Percentiles rank a stretch among this genome's conserved stretches.
phyloP scores from a whole-genome alignment of 2,113 vertebrate species.

The Oenanthe melanoleuca region DNA sequence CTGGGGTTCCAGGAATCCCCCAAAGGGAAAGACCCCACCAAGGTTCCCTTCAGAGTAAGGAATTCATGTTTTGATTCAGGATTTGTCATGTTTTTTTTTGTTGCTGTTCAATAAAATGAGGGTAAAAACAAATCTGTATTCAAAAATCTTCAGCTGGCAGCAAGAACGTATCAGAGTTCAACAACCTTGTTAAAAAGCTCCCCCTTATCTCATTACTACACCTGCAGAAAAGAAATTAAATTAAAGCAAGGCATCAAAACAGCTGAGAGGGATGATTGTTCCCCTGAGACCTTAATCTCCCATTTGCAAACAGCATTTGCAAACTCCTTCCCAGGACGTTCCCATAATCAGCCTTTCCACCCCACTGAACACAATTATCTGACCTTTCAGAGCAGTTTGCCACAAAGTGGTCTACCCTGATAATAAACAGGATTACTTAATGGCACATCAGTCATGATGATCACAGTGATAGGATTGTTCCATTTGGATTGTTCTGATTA shows the following conservation, averaged over 20 bases:
- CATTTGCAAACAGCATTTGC: slow-evolving; percentile 70
- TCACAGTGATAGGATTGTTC: background rate
- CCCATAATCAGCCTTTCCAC: slow-evolving; percentile 74
- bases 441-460: slow-evolving; percentile 69
- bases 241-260: slow-evolving; percentile 59
- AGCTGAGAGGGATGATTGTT: slow-evolving; percentile 63
- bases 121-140: slow-evolving; percentile 61
- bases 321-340: slow-evolving; percentile 62
- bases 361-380: slow-evolving; percentile 75
- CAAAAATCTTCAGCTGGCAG: slow-evolving; percentile 58
- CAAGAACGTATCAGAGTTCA: slow-evolving; percentile 54
- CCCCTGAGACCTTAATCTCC: slow-evolving; percentile 74
- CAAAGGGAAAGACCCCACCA: background rate
- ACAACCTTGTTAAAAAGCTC: slow-evolving; percentile 67
- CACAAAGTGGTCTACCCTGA: slow-evolving; percentile 68
- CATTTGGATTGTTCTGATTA: background rate
- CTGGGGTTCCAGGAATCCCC: background rate
- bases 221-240: slow-evolving; percentile 72
- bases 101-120: background rate
- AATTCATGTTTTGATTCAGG: background rate
- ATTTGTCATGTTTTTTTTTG: background rate
- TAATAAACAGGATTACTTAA: slow-evolving; percentile 67
- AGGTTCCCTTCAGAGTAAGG: background rate
- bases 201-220: slow-evolving; percentile 73
- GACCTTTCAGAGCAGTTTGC: slow-evolving; percentile 70